These are phyloP conservation scores for Euura lappo DNA, from an alignment of 1,140 invertebrate genomes.

Conservation along the genomic window DNA sequence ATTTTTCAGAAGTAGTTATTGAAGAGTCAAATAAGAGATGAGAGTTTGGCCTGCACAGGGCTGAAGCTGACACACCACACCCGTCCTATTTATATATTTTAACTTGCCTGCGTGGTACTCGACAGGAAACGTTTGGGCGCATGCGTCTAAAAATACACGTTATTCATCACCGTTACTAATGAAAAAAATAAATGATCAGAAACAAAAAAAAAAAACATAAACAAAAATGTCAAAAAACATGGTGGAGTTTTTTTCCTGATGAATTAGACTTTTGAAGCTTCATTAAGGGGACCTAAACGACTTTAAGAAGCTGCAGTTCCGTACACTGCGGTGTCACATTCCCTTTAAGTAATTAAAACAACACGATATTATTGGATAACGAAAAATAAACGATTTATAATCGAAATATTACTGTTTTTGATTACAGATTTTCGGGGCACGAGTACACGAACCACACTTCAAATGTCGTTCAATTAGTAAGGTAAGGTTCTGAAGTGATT, in stretches of 20 bases:
- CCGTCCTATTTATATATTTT: neutral
- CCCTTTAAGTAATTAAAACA: too few relatives aligned
- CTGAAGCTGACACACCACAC: neutral
- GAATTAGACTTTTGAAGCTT: too few relatives aligned
- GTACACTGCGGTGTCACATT: too few relatives aligned
- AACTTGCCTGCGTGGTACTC: neutral
- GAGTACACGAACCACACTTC: conserved; percentile 35
- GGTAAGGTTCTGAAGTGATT: neutral
- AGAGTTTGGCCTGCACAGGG: too few relatives aligned
- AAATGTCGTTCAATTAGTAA: conserved; percentile 41
- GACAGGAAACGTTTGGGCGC: conserved; percentile 3
- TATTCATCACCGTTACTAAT: neutral
- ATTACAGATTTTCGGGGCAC: conserved; percentile 50
- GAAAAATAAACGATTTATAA: neutral
- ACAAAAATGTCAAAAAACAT: neutral
- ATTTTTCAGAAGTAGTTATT: too few relatives aligned
- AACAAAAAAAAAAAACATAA: neutral
- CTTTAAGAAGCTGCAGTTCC: too few relatives aligned
- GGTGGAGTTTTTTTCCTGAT: too few relatives aligned
- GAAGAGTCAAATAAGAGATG: too few relatives aligned
- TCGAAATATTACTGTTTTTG: conserved; percentile 22
- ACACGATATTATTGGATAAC: too few relatives aligned
- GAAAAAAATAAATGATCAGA: neutral
- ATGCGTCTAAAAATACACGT: neutral
- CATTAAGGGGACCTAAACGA: too few relatives aligned